A percentile compares a stretch with the other conserved stretches of the same genome.
phyloP scores from a whole-genome alignment of 2,797 vertebrate species.

The Emydoidea blandingii region DNA sequence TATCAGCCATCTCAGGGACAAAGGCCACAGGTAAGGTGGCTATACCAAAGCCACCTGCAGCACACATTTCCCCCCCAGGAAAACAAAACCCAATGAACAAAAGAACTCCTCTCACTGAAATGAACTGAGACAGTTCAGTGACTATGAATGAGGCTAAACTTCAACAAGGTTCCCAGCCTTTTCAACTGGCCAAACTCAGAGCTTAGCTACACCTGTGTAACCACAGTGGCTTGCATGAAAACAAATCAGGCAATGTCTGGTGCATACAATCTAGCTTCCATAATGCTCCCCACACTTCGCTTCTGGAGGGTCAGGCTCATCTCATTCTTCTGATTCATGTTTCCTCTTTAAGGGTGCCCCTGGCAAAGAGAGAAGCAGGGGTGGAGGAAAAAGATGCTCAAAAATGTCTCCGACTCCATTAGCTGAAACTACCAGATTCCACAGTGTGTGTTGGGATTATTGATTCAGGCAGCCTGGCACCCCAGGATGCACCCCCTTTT shows the following conservation, averaged over 20 bases:
- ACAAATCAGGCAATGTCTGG: background rate
- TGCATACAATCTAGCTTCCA: background rate
- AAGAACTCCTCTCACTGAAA: background rate
- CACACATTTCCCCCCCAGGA: no score
- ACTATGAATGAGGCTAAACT: background rate
- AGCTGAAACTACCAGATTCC: background rate
- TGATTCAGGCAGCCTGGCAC: rapidly evolving
- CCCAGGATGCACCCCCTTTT: background rate
- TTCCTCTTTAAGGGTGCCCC: background rate
- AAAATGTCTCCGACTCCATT: rapidly evolving
- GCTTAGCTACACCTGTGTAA: rapidly evolving
- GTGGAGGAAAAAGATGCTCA: background rate
- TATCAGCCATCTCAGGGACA: background rate
- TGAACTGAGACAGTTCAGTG: background rate
- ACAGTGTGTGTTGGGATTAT: rapidly evolving
- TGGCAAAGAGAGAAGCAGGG: background rate
- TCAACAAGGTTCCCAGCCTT: background rate
- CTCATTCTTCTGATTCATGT: background rate
- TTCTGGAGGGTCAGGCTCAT: slow-evolving; percentile 22
- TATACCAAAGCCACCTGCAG: background rate
- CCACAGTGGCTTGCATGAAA: background rate
- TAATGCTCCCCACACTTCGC: background rate
- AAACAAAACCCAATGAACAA: background rate
- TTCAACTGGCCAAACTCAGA: rapidly evolving
- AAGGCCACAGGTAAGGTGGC: background rate